phyloP scores from a whole-genome alignment of 2,888 invertebrate species.

The Oscheius sp. region DNA sequence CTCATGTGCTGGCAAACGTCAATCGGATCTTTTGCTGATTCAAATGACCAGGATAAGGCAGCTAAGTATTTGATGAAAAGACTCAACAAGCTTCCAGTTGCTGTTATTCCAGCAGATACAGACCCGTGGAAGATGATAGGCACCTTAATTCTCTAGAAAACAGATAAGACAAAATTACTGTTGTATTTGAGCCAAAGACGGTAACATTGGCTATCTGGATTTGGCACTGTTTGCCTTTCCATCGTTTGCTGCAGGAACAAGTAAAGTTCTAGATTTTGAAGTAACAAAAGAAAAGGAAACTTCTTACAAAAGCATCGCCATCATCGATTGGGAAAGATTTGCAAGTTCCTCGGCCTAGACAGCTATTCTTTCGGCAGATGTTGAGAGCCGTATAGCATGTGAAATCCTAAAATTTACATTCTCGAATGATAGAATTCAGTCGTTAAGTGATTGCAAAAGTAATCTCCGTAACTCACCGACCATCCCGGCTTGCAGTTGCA shows the following conservation, averaged over 20 bases:
- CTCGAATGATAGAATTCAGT: no score
- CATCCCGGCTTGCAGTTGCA: slow-evolving; percentile 19
- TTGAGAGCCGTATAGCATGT: slow-evolving; percentile 2
- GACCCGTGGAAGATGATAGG: background rate
- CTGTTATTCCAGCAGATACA: background rate
- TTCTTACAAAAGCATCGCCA: background rate
- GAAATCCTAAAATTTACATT: slow-evolving; percentile 9
- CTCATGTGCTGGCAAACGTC: background rate
- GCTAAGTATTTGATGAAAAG: background rate
- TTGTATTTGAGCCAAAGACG: background rate
- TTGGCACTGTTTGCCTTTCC: background rate
- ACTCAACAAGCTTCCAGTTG: background rate
- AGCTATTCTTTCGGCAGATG: background rate
- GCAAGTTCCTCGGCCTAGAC: background rate
- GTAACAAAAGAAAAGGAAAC: no score
- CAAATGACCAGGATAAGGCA: background rate
- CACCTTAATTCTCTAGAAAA: background rate
- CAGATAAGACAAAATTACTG: background rate
- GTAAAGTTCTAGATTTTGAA: no score
- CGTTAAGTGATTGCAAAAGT: background rate
- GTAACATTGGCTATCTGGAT: background rate
- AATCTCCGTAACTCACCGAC: slow-evolving; percentile 12
- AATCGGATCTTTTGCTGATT: background rate
- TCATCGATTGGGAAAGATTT: background rate
- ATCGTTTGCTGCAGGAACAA: no score